Evolutionary conservation across 1,140 invertebrate genomes (phyloP).

Genomic region (Formica selysi): DNA sequence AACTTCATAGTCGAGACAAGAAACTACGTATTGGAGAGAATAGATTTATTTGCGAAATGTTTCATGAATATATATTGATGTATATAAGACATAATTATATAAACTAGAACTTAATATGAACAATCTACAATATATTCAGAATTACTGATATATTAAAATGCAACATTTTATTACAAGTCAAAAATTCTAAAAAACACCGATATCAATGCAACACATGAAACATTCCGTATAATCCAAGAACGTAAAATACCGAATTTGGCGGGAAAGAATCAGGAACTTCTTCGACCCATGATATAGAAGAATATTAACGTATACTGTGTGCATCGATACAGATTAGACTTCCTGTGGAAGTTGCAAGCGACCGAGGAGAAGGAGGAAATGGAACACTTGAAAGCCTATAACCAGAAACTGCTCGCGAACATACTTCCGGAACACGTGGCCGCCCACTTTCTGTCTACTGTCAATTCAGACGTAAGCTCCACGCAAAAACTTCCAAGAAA

Average conservation of each 20-base stretch:
- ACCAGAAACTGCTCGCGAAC: slow-evolving; percentile 96
- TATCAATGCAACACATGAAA: background rate
- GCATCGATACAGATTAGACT: slow-evolving; percentile 89
- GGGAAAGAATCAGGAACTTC: background rate
- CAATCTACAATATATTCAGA: background rate
- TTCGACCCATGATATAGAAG: background rate
- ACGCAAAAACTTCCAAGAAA: slow-evolving; percentile 9
- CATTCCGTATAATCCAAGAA: background rate
- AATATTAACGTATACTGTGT: slow-evolving; percentile 13
- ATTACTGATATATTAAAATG: background rate
- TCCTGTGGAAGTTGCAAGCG: slow-evolving; percentile 97
- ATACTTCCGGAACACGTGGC: slow-evolving; percentile 98
- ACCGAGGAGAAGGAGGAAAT: slow-evolving; percentile 97
- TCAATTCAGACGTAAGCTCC: slow-evolving; percentile 92
- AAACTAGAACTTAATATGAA: background rate
- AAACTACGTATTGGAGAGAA: background rate
- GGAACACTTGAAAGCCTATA: slow-evolving; percentile 97
- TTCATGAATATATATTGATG: slow-evolving; percentile 1
- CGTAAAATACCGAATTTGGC: too few species aligned
- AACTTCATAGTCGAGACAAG: slow-evolving; percentile 8
- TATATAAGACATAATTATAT: background rate
- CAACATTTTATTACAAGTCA: background rate
- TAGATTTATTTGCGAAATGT: background rate
- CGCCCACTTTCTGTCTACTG: slow-evolving; percentile 95
- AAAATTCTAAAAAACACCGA: background rate